Percentiles rank a stretch among this genome's conserved stretches.
These are phyloP conservation scores for Plebejus anna DNA, from an alignment of 2,888 invertebrate species.

Conservation along the genomic window DNA sequence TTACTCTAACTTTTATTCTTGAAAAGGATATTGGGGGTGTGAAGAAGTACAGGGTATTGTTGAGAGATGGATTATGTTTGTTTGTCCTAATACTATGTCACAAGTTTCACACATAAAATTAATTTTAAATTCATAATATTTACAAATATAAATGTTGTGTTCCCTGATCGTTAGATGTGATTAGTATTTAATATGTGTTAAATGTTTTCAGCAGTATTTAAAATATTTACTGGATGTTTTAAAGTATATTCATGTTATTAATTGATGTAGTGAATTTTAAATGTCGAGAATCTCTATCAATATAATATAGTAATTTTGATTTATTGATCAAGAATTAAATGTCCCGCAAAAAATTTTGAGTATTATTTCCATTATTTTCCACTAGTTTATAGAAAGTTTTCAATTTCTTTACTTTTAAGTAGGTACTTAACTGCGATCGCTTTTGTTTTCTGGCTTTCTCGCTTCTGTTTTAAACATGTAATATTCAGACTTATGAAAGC, in stretches of 20 bases:
- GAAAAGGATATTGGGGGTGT: conserved; percentile 50
- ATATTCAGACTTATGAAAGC: neutral
- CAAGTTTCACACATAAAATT: conserved; percentile 35
- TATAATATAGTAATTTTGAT: conserved; percentile 59
- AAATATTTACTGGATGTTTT: conserved; percentile 52
- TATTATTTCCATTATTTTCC: neutral
- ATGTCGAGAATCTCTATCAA: conserved; percentile 54
- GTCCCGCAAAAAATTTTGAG: conserved; percentile 30
- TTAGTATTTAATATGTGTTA: conserved; percentile 62
- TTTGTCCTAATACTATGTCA: conserved; percentile 47
- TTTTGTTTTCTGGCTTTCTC: neutral
- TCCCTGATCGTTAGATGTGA: conserved; percentile 55
- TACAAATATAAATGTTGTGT: conserved; percentile 53
- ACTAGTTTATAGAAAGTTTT: neutral
- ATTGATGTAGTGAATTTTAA: conserved; percentile 61
- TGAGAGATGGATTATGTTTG: conserved; percentile 46
- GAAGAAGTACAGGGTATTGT: conserved; percentile 73
- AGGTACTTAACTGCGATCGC: neutral
- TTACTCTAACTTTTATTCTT: conserved; percentile 62
- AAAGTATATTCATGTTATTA: conserved; percentile 59
- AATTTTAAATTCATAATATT: conserved; percentile 33
- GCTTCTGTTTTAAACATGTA: no score
- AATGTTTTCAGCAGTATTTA: conserved; percentile 70
- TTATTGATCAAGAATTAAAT: conserved; percentile 61
- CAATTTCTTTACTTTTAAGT: neutral